Conservation (phyloP, 2,113 vertebrate species). For the Cercocebus atys region DNA sequence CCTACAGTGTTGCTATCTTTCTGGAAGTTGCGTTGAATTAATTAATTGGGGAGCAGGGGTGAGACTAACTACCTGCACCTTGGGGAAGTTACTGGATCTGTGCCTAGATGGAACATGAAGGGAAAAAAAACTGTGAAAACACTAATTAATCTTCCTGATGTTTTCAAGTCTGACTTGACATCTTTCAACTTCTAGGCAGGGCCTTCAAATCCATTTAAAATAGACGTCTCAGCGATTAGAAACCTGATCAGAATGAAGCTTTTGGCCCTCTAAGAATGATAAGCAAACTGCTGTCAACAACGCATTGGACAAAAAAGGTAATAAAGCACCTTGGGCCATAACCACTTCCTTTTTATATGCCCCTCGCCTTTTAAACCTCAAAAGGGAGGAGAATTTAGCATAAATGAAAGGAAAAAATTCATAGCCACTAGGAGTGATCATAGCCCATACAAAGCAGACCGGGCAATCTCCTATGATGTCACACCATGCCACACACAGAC, state of each 20-base stretch:
- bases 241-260: background rate
- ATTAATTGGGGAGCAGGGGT: background rate
- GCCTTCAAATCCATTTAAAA: background rate
- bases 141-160: background rate
- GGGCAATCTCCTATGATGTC: background rate
- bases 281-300: conserved; percentile 10
- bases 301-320: background rate
- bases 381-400: background rate
- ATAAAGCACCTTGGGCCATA: background rate
- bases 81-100: background rate
- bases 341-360: background rate
- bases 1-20: background rate
- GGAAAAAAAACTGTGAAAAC: background rate
- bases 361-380: background rate
- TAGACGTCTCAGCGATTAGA: background rate
- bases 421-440: background rate
- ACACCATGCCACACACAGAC: background rate
- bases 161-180: background rate
- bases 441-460: background rate
- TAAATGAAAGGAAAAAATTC: conserved; percentile 18
- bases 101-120: background rate
- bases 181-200: background rate
- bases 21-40: background rate
- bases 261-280: conserved; percentile 2
- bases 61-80: background rate